Evolutionary conservation across 2,113 vertebrate genomes (phyloP).

Genomic region (Bucco capensis): DNA sequence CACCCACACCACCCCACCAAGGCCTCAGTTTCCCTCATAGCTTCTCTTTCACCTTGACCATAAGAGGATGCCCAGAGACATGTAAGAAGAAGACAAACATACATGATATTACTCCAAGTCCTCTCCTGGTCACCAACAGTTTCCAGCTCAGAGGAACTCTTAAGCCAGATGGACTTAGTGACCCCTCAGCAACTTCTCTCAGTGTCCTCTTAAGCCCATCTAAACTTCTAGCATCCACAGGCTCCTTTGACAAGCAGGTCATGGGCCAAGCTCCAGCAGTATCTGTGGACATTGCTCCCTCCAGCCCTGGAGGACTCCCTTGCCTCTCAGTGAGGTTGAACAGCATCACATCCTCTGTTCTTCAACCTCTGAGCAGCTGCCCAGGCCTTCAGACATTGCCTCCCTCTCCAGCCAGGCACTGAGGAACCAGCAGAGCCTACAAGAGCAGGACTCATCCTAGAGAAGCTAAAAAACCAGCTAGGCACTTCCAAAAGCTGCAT

Average conservation of each 20-base stretch:
- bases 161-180: background rate
- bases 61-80: background rate
- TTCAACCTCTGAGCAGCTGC: background rate
- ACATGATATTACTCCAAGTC: background rate
- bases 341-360: background rate
- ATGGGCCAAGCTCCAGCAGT: background rate
- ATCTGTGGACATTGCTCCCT: background rate
- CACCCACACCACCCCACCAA: background rate
- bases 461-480: background rate
- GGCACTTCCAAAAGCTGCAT: background rate
- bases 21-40: background rate
- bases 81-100: background rate
- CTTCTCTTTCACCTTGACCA: background rate
- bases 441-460: background rate
- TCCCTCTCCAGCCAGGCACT: background rate
- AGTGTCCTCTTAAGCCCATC: background rate
- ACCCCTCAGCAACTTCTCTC: background rate
- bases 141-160: background rate
- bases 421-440: background rate
- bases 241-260: background rate
- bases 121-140: background rate
- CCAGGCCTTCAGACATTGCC: background rate
- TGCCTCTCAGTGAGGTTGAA: background rate
- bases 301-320: background rate
- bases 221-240: background rate